Conservation (phyloP, 2,113 vertebrate species). For the Epinephelus fuscoguttatus region DNA sequence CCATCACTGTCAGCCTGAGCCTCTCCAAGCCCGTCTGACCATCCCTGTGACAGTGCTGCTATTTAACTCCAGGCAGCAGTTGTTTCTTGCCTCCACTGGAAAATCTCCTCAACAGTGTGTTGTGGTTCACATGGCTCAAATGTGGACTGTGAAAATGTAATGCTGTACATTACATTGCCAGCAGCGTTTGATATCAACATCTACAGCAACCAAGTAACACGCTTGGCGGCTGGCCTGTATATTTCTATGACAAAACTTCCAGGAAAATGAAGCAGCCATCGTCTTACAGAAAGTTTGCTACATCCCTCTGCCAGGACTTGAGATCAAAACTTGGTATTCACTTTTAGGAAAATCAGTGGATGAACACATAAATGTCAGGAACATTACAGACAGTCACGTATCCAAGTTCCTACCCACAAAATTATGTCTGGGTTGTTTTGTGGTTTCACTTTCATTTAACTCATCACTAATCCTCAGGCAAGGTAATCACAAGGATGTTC, state of each 20-base stretch:
- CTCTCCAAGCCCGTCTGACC: conserved; percentile 42
- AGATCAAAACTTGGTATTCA: background rate
- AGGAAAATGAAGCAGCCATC: background rate
- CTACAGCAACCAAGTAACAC: background rate
- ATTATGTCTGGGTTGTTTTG: background rate
- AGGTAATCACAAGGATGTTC: conserved; percentile 3
- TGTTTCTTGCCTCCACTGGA: conserved; percentile 23
- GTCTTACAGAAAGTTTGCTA: background rate
- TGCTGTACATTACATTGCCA: conserved; percentile 26
- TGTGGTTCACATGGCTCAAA: conserved; percentile 41
- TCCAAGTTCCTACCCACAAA: background rate
- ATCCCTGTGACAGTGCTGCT: conserved; percentile 43
- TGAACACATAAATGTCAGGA: background rate
- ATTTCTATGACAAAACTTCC: background rate
- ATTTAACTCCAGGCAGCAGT: conserved; percentile 51
- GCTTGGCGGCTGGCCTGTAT: background rate
- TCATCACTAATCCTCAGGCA: background rate
- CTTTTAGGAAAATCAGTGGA: background rate
- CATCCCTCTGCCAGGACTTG: background rate
- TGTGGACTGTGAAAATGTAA: conserved; percentile 18
- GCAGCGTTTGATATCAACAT: background rate
- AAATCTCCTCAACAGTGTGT: conserved; percentile 41
- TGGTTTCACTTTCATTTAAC: background rate
- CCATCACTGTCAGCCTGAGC: conserved; percentile 55
- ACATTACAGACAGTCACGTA: background rate